Percentiles rank a stretch among this genome's conserved stretches.
These are phyloP conservation scores for Amiota communis DNA, from an alignment of 2,888 invertebrate genomes.

Conservation along the genomic window DNA sequence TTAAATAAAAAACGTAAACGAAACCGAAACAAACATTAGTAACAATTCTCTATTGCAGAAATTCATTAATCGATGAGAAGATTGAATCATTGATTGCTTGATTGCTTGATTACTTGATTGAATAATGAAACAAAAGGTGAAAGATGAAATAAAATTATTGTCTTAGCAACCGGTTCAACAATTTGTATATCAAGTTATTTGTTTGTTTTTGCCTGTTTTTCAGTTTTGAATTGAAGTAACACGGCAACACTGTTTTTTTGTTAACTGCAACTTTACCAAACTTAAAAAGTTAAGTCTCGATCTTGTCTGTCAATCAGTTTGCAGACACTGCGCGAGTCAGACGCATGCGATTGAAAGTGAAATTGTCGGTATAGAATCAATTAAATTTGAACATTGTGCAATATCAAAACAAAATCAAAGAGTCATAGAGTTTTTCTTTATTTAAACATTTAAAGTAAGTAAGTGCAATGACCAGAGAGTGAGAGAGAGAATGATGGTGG, in stretches of 20 bases:
- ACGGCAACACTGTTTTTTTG: conserved; percentile 4
- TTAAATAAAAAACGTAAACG: conserved; percentile 5
- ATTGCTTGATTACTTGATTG: neutral
- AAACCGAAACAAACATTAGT: neutral
- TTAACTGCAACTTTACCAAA: neutral
- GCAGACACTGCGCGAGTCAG: conserved; percentile 46
- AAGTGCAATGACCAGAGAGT: neutral
- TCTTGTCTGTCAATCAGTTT: conserved; percentile 46
- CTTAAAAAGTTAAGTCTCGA: neutral
- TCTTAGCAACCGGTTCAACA: no score
- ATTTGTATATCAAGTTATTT: neutral
- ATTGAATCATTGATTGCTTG: no score
- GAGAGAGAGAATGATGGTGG: neutral
- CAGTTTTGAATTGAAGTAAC: neutral
- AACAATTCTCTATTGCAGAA: neutral
- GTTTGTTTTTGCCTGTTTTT: no score
- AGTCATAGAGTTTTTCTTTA: neutral
- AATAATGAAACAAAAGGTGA: neutral
- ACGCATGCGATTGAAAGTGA: conserved; percentile 31
- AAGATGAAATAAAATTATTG: no score
- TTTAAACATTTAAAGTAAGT: neutral
- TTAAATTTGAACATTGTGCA: neutral
- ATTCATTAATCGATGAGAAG: neutral
- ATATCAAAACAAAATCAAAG: neutral
- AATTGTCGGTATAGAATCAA: conserved; percentile 21